phyloP scores from a whole-genome alignment of 2,888 invertebrate species.

The Pterobdella sp. region DNA sequence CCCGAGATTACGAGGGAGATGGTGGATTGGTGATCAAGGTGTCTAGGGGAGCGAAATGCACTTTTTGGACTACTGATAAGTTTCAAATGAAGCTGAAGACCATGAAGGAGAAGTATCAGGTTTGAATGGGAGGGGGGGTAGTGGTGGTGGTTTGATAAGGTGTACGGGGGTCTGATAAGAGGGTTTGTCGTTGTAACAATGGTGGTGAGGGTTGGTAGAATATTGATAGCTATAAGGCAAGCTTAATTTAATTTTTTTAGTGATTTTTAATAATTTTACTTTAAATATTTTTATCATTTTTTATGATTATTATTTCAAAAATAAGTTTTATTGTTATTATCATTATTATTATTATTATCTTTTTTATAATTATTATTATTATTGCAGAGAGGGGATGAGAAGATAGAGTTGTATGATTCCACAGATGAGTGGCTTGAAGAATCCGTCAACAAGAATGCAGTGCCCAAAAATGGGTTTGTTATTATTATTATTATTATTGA shows the following conservation, averaged over 20 bases:
- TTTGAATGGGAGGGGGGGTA: no score
- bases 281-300: background rate
- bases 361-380: background rate
- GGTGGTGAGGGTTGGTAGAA: no score
- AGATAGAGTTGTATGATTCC: no score
- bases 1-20: conserved; percentile 4
- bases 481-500: no score
- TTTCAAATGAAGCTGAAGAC: conserved; percentile 47
- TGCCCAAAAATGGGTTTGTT: no score
- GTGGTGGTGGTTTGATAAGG: no score
- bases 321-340: background rate
- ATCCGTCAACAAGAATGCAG: no score
- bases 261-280: background rate
- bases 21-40: conserved; percentile 36
- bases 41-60: conserved; percentile 43
- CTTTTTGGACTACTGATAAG: conserved; percentile 45
- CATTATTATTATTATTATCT: background rate
- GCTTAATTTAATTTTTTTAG: background rate
- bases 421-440: no score
- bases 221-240: background rate
- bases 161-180: no score
- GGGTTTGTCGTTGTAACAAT: no score
- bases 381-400: no score
- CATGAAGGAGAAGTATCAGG: conserved; percentile 48
- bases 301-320: background rate